phyloP scores from a whole-genome alignment of 2,797 vertebrate genomes.

The Echeneis naucrates region DNA sequence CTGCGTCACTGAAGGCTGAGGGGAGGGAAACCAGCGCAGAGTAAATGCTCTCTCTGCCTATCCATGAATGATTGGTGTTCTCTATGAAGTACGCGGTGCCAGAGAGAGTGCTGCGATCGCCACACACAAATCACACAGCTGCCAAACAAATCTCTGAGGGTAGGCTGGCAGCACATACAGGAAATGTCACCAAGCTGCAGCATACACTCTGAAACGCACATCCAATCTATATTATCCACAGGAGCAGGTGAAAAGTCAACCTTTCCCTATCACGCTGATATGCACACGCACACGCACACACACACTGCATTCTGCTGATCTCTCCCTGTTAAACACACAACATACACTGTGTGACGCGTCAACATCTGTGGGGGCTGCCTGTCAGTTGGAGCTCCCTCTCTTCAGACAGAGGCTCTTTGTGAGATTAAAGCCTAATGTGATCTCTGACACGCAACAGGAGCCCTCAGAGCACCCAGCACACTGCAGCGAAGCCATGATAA shows the following conservation, averaged over 20 bases:
- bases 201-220: constrained; percentile 40
- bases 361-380: constrained; percentile 66
- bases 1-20: constrained; percentile 29
- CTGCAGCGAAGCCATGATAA: constrained; percentile 38
- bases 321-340: constrained; percentile 32
- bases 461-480: constrained; percentile 50
- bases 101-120: constrained; percentile 55
- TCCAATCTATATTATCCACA: constrained; percentile 48
- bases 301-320: constrained; percentile 14
- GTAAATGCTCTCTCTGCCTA: constrained; percentile 41
- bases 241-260: constrained; percentile 35
- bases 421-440: constrained; percentile 77
- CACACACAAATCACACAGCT: constrained; percentile 63
- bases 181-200: constrained; percentile 63
- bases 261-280: constrained; percentile 28
- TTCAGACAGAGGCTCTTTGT: constrained; percentile 67
- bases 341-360: constrained; percentile 25
- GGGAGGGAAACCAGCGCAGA: constrained; percentile 45
- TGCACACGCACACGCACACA: constrained; percentile 25
- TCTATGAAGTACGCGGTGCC: constrained; percentile 33
- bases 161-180: constrained; percentile 67
- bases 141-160: constrained; percentile 65
- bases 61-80: constrained; percentile 63
- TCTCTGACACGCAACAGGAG: constrained; percentile 75
- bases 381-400: constrained; percentile 48